Evolutionary conservation across 2,797 vertebrate genomes (phyloP).

Genomic region (Enteromius trimaculatus): DNA sequence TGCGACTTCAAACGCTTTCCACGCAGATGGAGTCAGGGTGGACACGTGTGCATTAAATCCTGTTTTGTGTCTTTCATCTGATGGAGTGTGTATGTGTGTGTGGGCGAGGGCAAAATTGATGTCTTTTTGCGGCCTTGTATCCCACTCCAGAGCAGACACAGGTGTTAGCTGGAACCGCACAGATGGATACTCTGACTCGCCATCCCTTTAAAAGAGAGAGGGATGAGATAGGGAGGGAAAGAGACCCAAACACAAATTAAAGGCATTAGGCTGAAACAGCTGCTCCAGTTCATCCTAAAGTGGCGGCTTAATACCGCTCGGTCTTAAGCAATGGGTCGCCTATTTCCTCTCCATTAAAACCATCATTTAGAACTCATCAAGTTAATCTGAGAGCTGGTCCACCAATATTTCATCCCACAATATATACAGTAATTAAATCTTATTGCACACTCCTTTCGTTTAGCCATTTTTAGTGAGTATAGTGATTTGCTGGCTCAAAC

Average conservation of each 20-base stretch:
- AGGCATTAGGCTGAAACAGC: slow-evolving; percentile 57
- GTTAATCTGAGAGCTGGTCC: slow-evolving; percentile 17
- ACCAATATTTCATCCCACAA: background rate
- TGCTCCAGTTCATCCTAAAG: slow-evolving; percentile 53
- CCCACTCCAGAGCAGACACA: slow-evolving; percentile 54
- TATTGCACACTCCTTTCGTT: background rate
- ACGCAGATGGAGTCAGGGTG: slow-evolving; percentile 29
- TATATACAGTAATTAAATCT: background rate
- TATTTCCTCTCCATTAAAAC: slow-evolving; percentile 35
- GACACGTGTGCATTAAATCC: slow-evolving; percentile 39
- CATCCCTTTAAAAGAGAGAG: slow-evolving; percentile 40
- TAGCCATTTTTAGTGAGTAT: background rate
- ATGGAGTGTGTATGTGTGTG: slow-evolving; percentile 40
- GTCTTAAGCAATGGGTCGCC: slow-evolving; percentile 39
- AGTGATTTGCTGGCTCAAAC: background rate
- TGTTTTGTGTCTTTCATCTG: slow-evolving; percentile 45
- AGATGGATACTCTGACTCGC: slow-evolving; percentile 52
- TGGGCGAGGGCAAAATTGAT: slow-evolving; percentile 51
- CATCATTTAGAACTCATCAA: slow-evolving; percentile 48
- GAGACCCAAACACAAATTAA: slow-evolving; percentile 54
- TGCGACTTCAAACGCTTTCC: slow-evolving; percentile 30
- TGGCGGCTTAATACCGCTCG: slow-evolving; percentile 10
- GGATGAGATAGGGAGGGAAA: slow-evolving; percentile 12
- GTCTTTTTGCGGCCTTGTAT: slow-evolving; percentile 45
- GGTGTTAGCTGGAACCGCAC: slow-evolving; percentile 54